Evolutionary conservation across 2,113 vertebrate genomes (phyloP).

Genomic region (Mola mola): DNA sequence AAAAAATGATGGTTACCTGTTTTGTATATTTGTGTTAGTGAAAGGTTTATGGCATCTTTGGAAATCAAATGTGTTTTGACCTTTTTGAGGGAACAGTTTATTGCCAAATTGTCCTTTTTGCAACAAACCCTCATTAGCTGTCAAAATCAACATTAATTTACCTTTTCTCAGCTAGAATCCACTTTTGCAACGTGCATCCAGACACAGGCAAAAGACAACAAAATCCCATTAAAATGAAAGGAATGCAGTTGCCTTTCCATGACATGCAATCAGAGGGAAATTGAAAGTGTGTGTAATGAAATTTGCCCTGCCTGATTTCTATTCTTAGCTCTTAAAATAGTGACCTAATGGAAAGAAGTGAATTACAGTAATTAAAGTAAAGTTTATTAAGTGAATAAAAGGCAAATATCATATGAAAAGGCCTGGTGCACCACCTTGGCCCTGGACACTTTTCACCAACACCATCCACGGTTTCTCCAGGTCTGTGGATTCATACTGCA

Average conservation of each 20-base stretch:
- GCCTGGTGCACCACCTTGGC: constrained; percentile 47
- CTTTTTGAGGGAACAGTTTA: no score
- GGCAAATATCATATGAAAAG: constrained; percentile 56
- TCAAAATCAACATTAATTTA: not conserved
- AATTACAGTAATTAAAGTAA: no score
- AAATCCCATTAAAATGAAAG: not conserved
- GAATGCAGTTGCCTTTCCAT: constrained; percentile 3
- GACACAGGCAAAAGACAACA: not conserved
- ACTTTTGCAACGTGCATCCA: not conserved
- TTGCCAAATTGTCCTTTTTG: constrained; percentile 24
- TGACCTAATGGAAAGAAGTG: constrained; percentile 12
- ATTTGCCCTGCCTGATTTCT: constrained; percentile 22
- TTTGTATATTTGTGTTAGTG: no score
- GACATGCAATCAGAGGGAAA: not conserved
- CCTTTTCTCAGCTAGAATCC: not conserved
- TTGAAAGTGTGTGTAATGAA: constrained; percentile 16
- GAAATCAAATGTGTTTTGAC: no score
- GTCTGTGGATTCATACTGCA: constrained; percentile 51
- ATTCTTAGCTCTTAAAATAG: constrained; percentile 26
- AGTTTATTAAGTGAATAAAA: no score
- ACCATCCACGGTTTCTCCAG: constrained; percentile 40
- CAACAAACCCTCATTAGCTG: not conserved
- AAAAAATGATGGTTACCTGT: no score
- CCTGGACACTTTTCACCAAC: constrained; percentile 28
- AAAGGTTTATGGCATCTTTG: no score